Conservation (phyloP, 2,113 vertebrate genomes). For the Sceloporus undulatus region DNA sequence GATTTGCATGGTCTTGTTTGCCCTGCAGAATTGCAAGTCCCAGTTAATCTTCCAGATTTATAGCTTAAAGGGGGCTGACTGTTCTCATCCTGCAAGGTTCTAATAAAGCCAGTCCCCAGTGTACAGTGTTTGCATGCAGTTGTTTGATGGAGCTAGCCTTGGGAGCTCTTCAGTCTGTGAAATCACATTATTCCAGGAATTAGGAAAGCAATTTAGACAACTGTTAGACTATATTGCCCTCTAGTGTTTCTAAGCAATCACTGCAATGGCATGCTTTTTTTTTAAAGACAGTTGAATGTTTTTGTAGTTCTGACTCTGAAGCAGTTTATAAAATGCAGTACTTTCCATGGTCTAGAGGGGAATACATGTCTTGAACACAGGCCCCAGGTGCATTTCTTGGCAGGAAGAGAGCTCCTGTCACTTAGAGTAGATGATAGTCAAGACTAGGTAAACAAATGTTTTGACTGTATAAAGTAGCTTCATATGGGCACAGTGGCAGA, state of each 20-base stretch:
- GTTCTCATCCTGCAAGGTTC: fast-evolving
- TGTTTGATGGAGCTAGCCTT: background rate
- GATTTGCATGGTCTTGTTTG: background rate
- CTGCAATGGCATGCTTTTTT: background rate
- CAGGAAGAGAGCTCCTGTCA: background rate
- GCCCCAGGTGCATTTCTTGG: background rate
- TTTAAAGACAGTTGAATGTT: background rate
- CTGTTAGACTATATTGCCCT: conserved; percentile 59
- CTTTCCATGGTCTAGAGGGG: background rate
- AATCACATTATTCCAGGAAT: conserved; percentile 23
- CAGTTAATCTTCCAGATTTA: background rate
- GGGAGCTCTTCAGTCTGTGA: background rate
- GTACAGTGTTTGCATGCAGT: conserved; percentile 14
- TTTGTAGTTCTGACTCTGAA: background rate
- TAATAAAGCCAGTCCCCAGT: conserved; percentile 19
- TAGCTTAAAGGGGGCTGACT: fast-evolving
- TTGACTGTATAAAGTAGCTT: background rate
- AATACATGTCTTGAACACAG: background rate
- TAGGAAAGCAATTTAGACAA: background rate
- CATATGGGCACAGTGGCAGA: background rate
- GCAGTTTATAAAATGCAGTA: background rate
- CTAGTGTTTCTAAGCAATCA: conserved; percentile 55
- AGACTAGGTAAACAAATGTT: background rate
- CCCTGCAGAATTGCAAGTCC: background rate
- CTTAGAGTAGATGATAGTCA: background rate